Conservation (phyloP, 1,140 invertebrate species). For the Lepidurus couesii region DNA sequence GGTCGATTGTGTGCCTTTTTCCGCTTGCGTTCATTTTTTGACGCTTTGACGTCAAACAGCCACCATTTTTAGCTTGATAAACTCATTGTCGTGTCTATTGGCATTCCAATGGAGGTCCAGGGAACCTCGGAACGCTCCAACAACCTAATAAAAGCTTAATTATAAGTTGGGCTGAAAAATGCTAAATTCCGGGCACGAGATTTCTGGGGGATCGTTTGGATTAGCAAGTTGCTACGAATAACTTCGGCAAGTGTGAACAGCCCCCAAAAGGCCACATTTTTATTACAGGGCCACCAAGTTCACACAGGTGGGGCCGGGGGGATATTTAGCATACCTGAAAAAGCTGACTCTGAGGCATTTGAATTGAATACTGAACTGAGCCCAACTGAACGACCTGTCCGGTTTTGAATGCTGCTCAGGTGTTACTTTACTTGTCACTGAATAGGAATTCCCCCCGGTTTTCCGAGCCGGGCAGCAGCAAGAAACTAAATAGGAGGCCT, state of each 20-base stretch:
- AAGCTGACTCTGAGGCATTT: not conserved
- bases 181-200: not conserved
- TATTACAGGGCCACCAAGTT: not conserved
- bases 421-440: slow-evolving; percentile 19
- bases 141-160: not conserved
- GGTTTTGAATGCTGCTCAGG: slow-evolving; percentile 8
- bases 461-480: not conserved
- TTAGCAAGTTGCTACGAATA: not conserved
- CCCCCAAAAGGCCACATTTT: not conserved
- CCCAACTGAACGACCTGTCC: not conserved
- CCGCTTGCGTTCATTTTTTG: slow-evolving; percentile 18
- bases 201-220: not conserved
- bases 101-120: not conserved
- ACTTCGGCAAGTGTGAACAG: not conserved
- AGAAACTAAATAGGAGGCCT: not conserved
- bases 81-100: not conserved
- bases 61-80: not conserved
- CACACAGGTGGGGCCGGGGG: slow-evolving; percentile 12
- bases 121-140: not conserved
- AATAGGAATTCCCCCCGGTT: not conserved
- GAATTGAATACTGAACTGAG: not conserved
- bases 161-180: not conserved
- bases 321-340: slow-evolving; percentile 13
- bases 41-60: slow-evolving; percentile 21
- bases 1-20: slow-evolving; percentile 17